Conservation (phyloP, 2,797 vertebrate species). For the Sebastes jordani region DNA sequence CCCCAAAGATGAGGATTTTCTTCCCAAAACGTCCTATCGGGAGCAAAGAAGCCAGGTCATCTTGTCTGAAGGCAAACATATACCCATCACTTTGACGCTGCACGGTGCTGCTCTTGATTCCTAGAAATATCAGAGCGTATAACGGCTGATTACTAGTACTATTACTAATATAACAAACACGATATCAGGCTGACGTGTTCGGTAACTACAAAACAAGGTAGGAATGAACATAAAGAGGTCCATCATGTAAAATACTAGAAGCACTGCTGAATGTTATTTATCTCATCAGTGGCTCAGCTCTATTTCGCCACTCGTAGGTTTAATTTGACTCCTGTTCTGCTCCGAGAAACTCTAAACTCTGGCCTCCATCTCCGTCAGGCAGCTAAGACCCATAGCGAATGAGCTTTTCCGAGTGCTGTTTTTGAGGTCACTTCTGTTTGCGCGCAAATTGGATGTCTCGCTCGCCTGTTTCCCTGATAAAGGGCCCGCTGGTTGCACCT, state of each 20-base stretch:
- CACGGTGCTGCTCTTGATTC: not conserved
- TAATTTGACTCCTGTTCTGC: slow-evolving; percentile 5
- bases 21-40: not conserved
- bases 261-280: not conserved
- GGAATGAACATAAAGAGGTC: not conserved
- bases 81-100: not conserved
- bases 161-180: not conserved
- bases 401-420: slow-evolving; percentile 12
- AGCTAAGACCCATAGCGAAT: slow-evolving; percentile 9
- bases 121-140: not conserved
- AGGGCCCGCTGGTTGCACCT: not conserved
- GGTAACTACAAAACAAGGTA: not conserved
- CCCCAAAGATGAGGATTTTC: not conserved
- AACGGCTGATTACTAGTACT: not conserved
- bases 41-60: not conserved
- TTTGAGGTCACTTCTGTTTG: slow-evolving; percentile 35
- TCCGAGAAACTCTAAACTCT: slow-evolving; percentile 20
- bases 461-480: slow-evolving; percentile 27
- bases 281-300: not conserved
- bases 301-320: not conserved
- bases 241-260: slow-evolving; percentile 7
- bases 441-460: slow-evolving; percentile 1
- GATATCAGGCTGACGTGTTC: not conserved
- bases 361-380: slow-evolving; percentile 13
- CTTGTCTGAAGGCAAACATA: not conserved